Evolutionary conservation across 1,140 invertebrate species (phyloP), one percentile per base, ranked within the genome.

Genomic region (Cotesia vestalis): DNA sequence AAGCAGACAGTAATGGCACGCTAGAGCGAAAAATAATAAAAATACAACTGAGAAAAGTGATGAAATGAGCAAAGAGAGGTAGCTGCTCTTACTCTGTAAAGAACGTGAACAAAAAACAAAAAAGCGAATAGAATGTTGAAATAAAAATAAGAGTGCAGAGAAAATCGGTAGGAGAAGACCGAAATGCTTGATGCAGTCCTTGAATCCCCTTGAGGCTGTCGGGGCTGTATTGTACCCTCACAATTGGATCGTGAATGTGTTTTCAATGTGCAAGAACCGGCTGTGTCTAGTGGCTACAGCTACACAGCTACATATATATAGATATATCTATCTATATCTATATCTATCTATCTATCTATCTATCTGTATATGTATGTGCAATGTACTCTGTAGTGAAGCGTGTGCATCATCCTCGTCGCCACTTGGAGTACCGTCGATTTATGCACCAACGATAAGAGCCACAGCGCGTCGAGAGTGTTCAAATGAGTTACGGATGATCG

Each of bases 191-290:
- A 55, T 17, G 14, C 52, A 55, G 52, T 55, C 52, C 52, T 55
- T 55, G 12, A 55, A 55, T 55, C 6, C 52, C 12, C 12, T 55
- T 55, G 12, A 55, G 52, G 52, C 14, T 55, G 52, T 9, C 52
- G 52, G 14, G 12, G 4, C 12, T 55, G 52, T 55, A 55, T 55
- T 9, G 52, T 55, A 11, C 14, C 14, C 52, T 55, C 14, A 55
- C 52, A 55, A 55, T 55, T 55, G 8, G 52, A 55, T 55, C 14
- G 11, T n/a, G 52, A n/a, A 55, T 55, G 52, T 55, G 6, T 55
- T 55, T 55, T n/a, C 52, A 55, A n/a, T 55, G 6, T 17, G 12
- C 52, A 17, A 17, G 14, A 55, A 9, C 12, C 12, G 4, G 52
- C 52, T 55, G 52, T 17, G 14, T 8, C 12, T 17, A 55, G 52